Evolutionary conservation across 1,140 invertebrate species (phyloP).

Genomic region (Goniozus legneri): DNA sequence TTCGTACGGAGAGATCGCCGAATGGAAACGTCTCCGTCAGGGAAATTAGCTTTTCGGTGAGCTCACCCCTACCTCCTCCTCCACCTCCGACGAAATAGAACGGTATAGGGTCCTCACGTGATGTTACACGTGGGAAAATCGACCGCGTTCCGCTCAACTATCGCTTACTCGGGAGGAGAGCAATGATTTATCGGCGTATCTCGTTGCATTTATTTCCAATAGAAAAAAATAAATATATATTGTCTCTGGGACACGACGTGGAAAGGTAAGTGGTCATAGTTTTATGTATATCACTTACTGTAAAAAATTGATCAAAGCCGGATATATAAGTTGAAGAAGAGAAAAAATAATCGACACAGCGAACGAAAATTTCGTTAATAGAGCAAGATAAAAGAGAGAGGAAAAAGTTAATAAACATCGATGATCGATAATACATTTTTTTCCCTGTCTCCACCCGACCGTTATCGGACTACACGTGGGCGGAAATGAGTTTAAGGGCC

Average conservation of each 20-base stretch:
- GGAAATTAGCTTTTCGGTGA: constrained; percentile 25
- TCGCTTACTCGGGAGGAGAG: constrained; percentile 7
- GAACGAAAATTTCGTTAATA: too few species aligned
- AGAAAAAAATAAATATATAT: background rate
- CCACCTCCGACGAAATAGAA: constrained; percentile 24
- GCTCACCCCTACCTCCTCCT: too few species aligned
- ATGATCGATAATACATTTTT: background rate
- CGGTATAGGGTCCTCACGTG: constrained; percentile 9
- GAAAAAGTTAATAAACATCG: too few species aligned
- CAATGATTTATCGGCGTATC: too few species aligned
- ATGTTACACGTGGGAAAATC: constrained; percentile 23
- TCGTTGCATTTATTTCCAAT: too few species aligned
- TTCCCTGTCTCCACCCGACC: background rate
- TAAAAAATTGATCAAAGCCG: background rate
- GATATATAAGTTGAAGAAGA: background rate
- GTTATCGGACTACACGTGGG: constrained; percentile 20
- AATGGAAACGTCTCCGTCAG: constrained; percentile 32
- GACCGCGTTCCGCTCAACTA: constrained; percentile 17
- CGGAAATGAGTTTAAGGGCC: constrained; percentile 19
- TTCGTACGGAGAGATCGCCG: constrained; percentile 1
- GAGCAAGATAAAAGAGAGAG: too few species aligned
- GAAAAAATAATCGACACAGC: constrained; percentile 2
- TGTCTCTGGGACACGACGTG: too few species aligned
- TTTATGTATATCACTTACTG: too few species aligned
- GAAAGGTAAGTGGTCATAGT: too few species aligned